Base-by-base conservation (phyloP, 2,797 vertebrate species). In the Sebastes oblongus region DNA sequence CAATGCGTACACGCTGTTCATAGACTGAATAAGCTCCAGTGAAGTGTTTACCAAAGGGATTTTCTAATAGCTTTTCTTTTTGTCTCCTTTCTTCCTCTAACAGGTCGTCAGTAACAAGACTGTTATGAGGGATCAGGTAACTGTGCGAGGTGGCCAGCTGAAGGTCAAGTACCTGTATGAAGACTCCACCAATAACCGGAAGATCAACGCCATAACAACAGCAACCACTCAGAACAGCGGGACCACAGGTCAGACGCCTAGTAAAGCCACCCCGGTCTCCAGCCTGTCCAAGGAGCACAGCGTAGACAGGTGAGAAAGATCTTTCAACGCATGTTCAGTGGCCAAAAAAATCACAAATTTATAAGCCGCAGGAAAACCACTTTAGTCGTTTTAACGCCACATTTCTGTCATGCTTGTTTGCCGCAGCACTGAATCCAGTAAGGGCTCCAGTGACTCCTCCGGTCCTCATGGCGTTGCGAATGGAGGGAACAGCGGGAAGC, bases 121-220 rank as follows among this genome's bases (percentile, higher is more conserved):
- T 22, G 87, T 92, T 2, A 95, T 97, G 95, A 97, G 97, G 92
- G 97, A 98, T 90, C 97, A 96, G 82, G 91, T 93, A 67, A 94
- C 93, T 32, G 92, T 96, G 55, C 96, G 95, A 18, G 94, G 94
- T 22, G 86, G 91, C 60, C 95, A 97, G 78, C 94, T 98, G 86
- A 99, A 98, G 93, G 96, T 97, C 74, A 98, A 99, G 87, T 97
- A 98, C 75, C 85, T 99, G 52, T 98, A 97, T 80, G 98, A 99
- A 87, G 98, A 99, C 88, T 93, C 95, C 70, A 78, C 92, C 27
- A 96, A 96, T 90, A 98, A 96, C 90, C 95, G 96, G 60, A 97
- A 97, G 89, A 90, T 95, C 8, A 96, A 93, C 8, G 42, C 93
- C 52, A 91, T 97, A 34, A 81, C 89, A 81, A 91, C 94, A 39